phyloP scores from a whole-genome alignment of 2,113 vertebrate species.

The Glaucidium brasilianum region DNA sequence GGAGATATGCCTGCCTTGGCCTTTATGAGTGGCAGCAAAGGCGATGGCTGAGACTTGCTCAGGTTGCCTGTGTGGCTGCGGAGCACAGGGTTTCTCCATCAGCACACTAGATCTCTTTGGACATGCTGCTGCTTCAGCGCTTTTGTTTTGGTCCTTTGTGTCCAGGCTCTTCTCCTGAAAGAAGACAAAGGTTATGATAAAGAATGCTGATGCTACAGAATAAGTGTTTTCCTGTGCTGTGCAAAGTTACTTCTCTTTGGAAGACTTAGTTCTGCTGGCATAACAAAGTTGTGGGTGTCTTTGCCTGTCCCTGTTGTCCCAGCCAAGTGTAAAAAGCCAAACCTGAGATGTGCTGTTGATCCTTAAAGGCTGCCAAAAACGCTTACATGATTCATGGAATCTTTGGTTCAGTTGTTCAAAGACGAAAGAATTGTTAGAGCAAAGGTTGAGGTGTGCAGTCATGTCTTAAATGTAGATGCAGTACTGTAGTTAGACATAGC shows the following conservation, averaged over 20 bases:
- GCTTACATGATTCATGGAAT: not conserved
- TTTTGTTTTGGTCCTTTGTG: not conserved
- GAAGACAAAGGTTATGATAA: not conserved
- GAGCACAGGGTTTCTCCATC: not conserved
- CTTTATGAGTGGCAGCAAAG: not conserved
- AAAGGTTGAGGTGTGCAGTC: not conserved
- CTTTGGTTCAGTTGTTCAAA: not conserved
- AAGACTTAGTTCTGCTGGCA: not conserved
- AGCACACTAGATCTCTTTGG: not conserved
- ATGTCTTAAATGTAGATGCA: not conserved
- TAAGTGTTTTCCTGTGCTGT: not conserved
- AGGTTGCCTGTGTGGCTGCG: not conserved
- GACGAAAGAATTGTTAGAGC: not conserved
- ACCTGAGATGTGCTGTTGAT: not conserved
- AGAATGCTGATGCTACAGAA: not conserved
- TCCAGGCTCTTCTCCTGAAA: not conserved
- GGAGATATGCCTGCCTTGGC: not conserved
- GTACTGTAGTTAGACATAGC: rapidly evolving
- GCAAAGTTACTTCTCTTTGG: not conserved
- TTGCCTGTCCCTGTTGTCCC: not conserved
- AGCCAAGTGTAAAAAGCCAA: not conserved
- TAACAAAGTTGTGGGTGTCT: not conserved
- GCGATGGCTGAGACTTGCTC: rapidly evolving
- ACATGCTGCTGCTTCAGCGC: not conserved
- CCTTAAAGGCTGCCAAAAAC: not conserved